Conservation (phyloP, 2,113 vertebrate genomes). For the Canis aureus region DNA sequence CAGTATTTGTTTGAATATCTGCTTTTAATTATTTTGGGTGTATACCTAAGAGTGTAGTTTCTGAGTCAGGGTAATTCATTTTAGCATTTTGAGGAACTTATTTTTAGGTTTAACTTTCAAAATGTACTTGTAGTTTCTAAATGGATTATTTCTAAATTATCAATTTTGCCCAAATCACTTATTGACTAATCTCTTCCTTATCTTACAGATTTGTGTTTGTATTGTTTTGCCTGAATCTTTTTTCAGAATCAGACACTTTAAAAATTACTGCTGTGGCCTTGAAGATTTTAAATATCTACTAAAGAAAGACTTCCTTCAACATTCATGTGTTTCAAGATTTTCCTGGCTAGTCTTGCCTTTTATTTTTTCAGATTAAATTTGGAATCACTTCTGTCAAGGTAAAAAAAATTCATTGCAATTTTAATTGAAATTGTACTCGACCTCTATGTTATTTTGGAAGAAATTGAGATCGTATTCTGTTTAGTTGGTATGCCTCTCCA, state of each 20-base stretch:
- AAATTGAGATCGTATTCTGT: background rate
- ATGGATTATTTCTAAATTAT: background rate
- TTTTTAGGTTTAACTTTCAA: constrained; percentile 41
- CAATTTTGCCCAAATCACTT: background rate
- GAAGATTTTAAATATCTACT: constrained; percentile 13
- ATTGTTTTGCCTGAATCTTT: background rate
- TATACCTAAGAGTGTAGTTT: background rate
- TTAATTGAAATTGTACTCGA: constrained; percentile 37
- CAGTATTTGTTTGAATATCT: constrained; percentile 3
- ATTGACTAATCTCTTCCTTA: background rate
- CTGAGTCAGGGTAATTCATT: background rate
- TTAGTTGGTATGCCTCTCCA: background rate
- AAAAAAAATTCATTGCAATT: background rate
- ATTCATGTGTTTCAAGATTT: constrained; percentile 20
- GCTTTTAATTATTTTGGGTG: constrained; percentile 42
- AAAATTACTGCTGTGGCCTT: background rate
- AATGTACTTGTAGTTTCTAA: background rate
- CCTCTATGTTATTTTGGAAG: background rate
- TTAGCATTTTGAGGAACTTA: background rate
- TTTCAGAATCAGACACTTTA: background rate
- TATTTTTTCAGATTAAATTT: constrained; percentile 44
- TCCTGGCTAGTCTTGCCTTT: background rate
- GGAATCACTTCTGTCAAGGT: constrained; percentile 32
- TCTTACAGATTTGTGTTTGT: background rate
- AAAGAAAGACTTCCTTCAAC: background rate